Conservation (phyloP, 2,888 invertebrate genomes). For the Drepanosiphum platanoidis region DNA sequence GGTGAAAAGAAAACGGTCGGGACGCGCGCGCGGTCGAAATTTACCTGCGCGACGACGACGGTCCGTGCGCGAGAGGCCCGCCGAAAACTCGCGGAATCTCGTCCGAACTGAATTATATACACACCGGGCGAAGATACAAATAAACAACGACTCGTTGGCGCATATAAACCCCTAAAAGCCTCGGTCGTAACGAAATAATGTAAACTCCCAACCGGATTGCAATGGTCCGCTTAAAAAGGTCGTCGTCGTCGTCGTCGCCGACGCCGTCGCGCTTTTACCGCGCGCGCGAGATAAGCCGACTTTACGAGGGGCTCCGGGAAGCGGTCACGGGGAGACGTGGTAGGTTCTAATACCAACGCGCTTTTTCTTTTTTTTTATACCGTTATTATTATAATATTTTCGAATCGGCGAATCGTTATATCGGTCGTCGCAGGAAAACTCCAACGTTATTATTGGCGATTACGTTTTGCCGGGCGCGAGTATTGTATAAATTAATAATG, state of each 20-base stretch:
- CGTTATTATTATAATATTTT: no score
- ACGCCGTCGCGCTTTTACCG: neutral
- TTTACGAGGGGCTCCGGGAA: neutral
- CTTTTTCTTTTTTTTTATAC: no score
- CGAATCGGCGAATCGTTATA: no score
- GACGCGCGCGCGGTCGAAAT: neutral
- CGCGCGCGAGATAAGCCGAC: constrained; percentile 11
- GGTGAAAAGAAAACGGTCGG: no score
- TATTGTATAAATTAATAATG: no score
- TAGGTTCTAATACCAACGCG: no score
- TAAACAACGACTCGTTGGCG: constrained; percentile 52
- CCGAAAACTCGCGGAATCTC: neutral
- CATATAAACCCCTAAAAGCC: constrained; percentile 16
- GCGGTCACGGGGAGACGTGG: no score
- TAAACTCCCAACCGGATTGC: constrained; percentile 24
- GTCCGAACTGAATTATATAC: constrained; percentile 41
- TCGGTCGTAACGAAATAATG: constrained; percentile 1
- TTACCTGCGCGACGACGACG: constrained; percentile 1
- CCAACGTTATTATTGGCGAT: no score
- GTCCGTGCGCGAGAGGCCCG: neutral
- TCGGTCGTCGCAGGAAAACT: no score
- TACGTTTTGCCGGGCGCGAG: no score
- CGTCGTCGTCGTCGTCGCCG: neutral
- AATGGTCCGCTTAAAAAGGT: constrained; percentile 40
- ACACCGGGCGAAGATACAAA: neutral